Conservation (phyloP, 2,113 vertebrate species). For the Ammodytes marinus region DNA sequence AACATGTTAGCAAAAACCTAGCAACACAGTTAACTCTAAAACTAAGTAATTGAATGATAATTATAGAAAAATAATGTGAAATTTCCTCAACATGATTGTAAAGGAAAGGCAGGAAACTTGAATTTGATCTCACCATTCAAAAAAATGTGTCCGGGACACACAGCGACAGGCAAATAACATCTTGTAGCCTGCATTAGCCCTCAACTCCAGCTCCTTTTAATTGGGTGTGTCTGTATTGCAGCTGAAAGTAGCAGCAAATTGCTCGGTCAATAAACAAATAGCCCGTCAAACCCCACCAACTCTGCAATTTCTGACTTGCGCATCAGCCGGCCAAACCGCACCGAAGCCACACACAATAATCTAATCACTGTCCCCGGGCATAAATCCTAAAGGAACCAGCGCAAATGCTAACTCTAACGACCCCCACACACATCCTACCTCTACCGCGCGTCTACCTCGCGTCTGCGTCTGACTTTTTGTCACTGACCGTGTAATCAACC, state of each 20-base stretch:
- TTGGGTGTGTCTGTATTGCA: background rate
- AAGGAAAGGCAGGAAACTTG: background rate
- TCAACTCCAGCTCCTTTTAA: background rate
- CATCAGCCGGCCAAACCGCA: background rate
- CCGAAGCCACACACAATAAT: background rate
- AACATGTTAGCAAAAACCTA: too few relatives aligned
- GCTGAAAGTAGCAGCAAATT: background rate
- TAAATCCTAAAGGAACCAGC: background rate
- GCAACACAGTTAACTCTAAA: too few relatives aligned
- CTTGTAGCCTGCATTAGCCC: background rate
- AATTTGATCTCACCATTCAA: background rate
- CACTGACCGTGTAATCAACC: too few relatives aligned
- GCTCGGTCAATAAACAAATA: background rate
- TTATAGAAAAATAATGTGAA: too few relatives aligned
- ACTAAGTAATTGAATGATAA: too few relatives aligned
- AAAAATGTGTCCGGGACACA: background rate
- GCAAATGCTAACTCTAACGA: conserved; percentile 48
- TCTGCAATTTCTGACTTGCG: background rate
- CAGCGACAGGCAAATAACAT: background rate
- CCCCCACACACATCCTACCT: too few relatives aligned
- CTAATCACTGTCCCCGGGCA: background rate
- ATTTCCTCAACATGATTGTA: too few relatives aligned
- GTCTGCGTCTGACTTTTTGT: too few relatives aligned
- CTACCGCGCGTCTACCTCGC: too few relatives aligned
- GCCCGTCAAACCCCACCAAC: background rate